Percentiles rank a stretch among this genome's conserved stretches.
Conservation (phyloP, 2,888 invertebrate species). For the Brenthis daphne region DNA sequence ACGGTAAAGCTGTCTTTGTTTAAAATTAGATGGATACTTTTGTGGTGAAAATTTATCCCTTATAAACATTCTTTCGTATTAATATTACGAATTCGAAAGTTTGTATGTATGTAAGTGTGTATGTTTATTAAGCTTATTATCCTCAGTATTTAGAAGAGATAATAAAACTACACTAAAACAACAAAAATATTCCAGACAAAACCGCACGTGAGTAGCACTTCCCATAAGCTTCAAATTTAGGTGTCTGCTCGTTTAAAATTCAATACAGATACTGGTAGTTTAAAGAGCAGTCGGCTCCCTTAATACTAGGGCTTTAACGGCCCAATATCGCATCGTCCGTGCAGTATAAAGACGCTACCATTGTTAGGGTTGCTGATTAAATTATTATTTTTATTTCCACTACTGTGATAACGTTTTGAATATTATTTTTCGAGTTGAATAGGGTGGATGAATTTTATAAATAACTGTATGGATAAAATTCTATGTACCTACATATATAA, state of each 20-base stretch:
- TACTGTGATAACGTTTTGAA: not conserved
- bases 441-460: not conserved
- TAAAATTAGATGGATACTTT: too few species aligned
- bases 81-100: too few species aligned
- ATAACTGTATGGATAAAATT: not conserved
- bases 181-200: constrained; percentile 27
- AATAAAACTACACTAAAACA: too few species aligned
- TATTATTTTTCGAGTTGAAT: not conserved
- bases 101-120: too few species aligned
- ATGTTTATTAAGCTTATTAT: too few species aligned
- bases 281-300: constrained; percentile 37
- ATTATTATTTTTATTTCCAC: not conserved
- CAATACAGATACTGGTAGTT: constrained; percentile 39
- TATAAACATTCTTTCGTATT: too few species aligned
- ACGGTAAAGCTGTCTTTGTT: too few species aligned
- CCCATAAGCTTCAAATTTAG: constrained; percentile 41
- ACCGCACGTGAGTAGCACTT: constrained; percentile 26
- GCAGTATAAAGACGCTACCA: constrained; percentile 42
- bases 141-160: not conserved
- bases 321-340: constrained; percentile 42
- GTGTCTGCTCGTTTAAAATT: constrained; percentile 43
- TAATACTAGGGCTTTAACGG: constrained; percentile 40
- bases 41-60: too few species aligned
- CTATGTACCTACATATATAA: too few species aligned
- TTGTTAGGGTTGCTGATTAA: constrained; percentile 34